These are phyloP conservation scores for Chelon auratus DNA, from an alignment of 2,797 vertebrate genomes.

Conservation along the genomic window DNA sequence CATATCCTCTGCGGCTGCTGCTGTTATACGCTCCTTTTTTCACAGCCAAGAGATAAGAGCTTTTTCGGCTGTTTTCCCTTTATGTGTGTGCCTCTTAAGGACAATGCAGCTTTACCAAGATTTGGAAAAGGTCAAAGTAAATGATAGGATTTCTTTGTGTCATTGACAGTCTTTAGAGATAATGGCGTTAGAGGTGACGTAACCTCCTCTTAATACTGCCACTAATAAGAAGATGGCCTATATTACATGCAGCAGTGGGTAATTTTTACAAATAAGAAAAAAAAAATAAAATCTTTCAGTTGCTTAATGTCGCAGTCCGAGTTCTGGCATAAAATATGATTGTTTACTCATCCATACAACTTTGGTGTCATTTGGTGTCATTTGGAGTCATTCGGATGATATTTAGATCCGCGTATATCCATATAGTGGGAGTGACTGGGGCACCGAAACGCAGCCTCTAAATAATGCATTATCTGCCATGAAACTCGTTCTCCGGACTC, in stretches of 20 bases:
- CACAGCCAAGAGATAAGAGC: slow-evolving; percentile 47
- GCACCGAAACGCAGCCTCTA: too few relatives aligned
- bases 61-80: slow-evolving; percentile 30
- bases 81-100: slow-evolving; percentile 18
- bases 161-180: slow-evolving; percentile 13
- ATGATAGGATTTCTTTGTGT: slow-evolving; percentile 37
- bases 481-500: too few relatives aligned
- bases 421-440: too few relatives aligned
- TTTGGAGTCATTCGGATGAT: too few relatives aligned
- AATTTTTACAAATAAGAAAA: neutral
- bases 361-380: too few relatives aligned
- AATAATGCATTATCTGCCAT: too few relatives aligned
- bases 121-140: slow-evolving; percentile 42
- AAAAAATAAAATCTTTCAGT: neutral
- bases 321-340: too few relatives aligned
- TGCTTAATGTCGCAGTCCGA: neutral
- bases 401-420: too few relatives aligned
- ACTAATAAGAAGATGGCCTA: slow-evolving; percentile 13
- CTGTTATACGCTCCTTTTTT: slow-evolving; percentile 37
- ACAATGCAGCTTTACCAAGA: slow-evolving; percentile 14
- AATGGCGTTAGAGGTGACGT: slow-evolving; percentile 7
- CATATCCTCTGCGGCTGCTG: slow-evolving; percentile 29
- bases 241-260: neutral
- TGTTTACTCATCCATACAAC: too few relatives aligned
- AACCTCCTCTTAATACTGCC: slow-evolving; percentile 9